Conservation (phyloP, 1,140 invertebrate genomes). For the Ceratina australensis region DNA sequence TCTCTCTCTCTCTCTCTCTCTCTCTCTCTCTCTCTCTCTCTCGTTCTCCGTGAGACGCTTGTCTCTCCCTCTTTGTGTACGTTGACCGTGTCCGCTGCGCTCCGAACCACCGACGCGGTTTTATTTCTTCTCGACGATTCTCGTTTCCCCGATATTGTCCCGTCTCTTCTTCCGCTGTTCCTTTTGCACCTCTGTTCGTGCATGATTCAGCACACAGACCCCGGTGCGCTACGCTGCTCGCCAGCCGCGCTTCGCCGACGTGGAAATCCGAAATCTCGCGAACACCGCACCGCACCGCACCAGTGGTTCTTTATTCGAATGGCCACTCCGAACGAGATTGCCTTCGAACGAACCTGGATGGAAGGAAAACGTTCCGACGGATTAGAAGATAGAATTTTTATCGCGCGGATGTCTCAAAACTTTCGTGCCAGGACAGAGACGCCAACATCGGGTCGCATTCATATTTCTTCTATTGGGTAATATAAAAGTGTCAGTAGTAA, state of each 20-base stretch:
- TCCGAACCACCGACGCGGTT: conserved; percentile 15
- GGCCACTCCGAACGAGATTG: conserved; percentile 15
- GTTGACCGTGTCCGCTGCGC: conserved; percentile 31
- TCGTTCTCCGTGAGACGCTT: too few species aligned
- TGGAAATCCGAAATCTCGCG: conserved; percentile 7
- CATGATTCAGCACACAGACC: conserved; percentile 19
- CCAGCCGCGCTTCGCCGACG: conserved; percentile 3
- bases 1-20: neutral
- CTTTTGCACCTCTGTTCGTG: conserved; percentile 15
- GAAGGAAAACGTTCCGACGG: neutral
- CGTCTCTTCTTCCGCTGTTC: neutral
- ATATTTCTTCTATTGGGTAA: too few species aligned
- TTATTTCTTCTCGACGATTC: conserved; percentile 42
- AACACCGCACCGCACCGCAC: neutral
- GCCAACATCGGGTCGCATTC: too few species aligned
- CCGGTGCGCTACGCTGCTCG: neutral
- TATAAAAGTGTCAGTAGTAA: too few species aligned
- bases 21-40: neutral
- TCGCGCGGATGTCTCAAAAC: neutral
- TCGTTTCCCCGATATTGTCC: conserved; percentile 46
- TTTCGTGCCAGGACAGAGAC: too few species aligned
- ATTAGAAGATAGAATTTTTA: conserved; percentile 9
- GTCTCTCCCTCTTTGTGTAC: neutral
- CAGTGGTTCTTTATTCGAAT: neutral
- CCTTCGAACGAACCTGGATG: neutral